Base-by-base conservation (phyloP, 2,113 vertebrate species). In the Hymenochirus boettgeri region DNA sequence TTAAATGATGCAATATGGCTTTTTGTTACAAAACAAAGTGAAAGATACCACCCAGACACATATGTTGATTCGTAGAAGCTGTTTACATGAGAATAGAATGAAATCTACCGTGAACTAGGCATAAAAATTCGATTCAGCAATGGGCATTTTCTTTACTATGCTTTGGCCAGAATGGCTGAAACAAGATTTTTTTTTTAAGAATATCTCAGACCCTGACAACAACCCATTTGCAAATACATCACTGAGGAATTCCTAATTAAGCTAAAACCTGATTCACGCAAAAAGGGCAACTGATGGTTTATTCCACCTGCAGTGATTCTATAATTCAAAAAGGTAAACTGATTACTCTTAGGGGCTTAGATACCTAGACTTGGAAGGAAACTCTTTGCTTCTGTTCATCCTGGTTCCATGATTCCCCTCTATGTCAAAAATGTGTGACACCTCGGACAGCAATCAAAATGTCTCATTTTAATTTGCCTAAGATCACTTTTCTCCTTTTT, bases 1-100 rank as follows among this genome's bases (percentile, higher is more conserved):
- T 97, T 94, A 97, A 98, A 98, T 98, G 92, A 96, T 94, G 93
- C 94, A 97, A 96, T 96, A 97, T 15, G 93, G 91, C 94, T 97
- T 95, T 96, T 96, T 95, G 92, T 95, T 91, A 91, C 88, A 90
- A 91, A 89, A 93, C 90, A 94, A 93, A 95, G 91, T 96, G 88
- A 89, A 84, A 74, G 90, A 92, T 94, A 93, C 95, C 96, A 96
- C 92, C 95, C 94, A 96, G 92, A 90, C 90, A 93, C 93, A 91
- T 94, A 93, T 91, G 90, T 89, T 87, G 86, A 89, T 91, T 87
- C 82, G 84, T 81, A 82, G 85, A 85, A 88, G 85, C 85, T 87
- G 88, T 96, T 95, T 96, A 94, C 94, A 95, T 94, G 89, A 92
- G 88, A 98, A 97, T 90, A 88, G 92, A 86, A 85, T 82, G 85